Conservation (phyloP, 2,888 invertebrate genomes). For the Meandrusa payeni region DNA sequence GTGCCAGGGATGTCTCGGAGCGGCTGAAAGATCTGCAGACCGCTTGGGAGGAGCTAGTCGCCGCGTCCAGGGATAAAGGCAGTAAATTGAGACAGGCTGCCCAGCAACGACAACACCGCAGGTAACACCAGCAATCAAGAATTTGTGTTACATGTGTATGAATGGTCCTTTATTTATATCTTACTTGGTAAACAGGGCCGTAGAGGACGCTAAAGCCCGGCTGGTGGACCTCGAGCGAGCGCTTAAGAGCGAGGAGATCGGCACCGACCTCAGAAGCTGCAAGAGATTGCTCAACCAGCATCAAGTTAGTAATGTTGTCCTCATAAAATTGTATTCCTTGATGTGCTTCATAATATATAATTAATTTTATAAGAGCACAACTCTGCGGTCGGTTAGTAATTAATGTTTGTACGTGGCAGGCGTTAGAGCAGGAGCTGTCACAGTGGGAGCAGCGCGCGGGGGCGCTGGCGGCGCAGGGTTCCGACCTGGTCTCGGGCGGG, state of each 20-base stretch:
- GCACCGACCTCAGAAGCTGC: slow-evolving; percentile 94
- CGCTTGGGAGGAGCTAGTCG: slow-evolving; percentile 94
- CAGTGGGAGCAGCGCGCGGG: slow-evolving; percentile 91
- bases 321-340: too few relatives aligned
- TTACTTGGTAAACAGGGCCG: slow-evolving; percentile 81
- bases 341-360: too few relatives aligned
- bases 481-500: slow-evolving; percentile 94
- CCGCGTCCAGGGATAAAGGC: slow-evolving; percentile 88
- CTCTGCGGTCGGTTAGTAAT: too few relatives aligned
- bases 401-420: too few relatives aligned
- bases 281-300: slow-evolving; percentile 95
- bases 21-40: slow-evolving; percentile 90
- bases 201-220: slow-evolving; percentile 94
- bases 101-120: slow-evolving; percentile 85
- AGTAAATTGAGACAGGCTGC: slow-evolving; percentile 92
- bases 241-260: slow-evolving; percentile 90
- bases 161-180: too few relatives aligned
- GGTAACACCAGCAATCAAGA: too few relatives aligned
- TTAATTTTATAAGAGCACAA: too few relatives aligned
- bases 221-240: slow-evolving; percentile 91
- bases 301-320: slow-evolving; percentile 73
- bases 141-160: too few relatives aligned
- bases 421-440: slow-evolving; percentile 91
- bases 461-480: slow-evolving; percentile 88
- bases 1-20: slow-evolving; percentile 89